phyloP scores from a whole-genome alignment of 2,113 vertebrate species.

The Falco punctatus region DNA sequence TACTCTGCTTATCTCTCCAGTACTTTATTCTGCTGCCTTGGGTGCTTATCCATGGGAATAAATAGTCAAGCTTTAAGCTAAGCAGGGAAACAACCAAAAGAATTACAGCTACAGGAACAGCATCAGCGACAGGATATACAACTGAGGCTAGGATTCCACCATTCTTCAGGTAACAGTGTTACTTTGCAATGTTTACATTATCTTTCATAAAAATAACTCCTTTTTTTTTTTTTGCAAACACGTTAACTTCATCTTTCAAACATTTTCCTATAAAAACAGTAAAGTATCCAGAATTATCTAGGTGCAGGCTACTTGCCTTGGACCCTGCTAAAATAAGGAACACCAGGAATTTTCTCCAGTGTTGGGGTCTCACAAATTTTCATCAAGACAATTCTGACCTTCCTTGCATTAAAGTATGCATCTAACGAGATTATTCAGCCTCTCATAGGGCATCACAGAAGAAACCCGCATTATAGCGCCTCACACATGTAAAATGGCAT shows the following conservation, averaged over 20 bases:
- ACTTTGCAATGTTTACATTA: background rate
- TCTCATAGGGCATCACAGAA: background rate
- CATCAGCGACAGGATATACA: background rate
- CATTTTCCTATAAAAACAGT: background rate
- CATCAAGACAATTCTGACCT: background rate
- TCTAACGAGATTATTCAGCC: background rate
- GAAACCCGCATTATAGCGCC: background rate
- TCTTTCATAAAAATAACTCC: background rate
- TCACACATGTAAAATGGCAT: background rate
- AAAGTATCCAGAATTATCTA: background rate
- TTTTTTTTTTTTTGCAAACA: background rate
- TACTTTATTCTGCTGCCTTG: background rate
- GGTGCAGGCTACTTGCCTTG: background rate
- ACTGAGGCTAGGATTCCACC: background rate
- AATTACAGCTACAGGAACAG: background rate
- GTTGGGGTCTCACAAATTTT: background rate
- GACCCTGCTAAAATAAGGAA: background rate
- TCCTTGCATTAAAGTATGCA: background rate
- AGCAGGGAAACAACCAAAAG: background rate
- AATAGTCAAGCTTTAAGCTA: background rate
- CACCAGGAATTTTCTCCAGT: background rate
- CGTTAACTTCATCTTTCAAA: background rate
- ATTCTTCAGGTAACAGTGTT: background rate
- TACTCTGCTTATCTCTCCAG: background rate
- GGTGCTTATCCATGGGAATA: background rate